phyloP scores from a whole-genome alignment of 1,140 invertebrate genomes.

The Alviniconcha marisindica region DNA sequence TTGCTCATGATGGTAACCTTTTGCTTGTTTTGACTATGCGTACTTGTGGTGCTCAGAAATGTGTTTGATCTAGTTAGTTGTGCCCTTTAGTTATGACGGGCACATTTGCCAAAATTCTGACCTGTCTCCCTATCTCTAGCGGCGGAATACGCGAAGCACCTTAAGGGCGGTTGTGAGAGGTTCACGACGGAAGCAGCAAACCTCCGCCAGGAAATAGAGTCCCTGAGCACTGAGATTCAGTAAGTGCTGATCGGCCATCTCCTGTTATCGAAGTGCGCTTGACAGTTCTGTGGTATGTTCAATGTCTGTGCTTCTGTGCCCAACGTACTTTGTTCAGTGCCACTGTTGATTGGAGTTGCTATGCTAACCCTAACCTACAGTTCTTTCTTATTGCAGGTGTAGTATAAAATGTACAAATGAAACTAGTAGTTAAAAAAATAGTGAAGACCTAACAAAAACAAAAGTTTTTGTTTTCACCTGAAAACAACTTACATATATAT shows the following conservation, averaged over 20 bases:
- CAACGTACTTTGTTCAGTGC: background rate
- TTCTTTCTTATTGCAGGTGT: conserved; percentile 19
- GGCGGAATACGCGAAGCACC: conserved; percentile 40
- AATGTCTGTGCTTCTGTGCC: background rate
- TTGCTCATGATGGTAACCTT: background rate
- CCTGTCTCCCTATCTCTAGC: conserved; percentile 47
- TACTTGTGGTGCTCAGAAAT: conserved; percentile 3
- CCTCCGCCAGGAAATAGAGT: conserved; percentile 42
- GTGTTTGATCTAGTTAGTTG: conserved; percentile 27
- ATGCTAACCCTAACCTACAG: conserved; percentile 8
- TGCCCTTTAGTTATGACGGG: conserved; percentile 33
- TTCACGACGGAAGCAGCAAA: conserved; percentile 38
- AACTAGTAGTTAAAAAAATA: background rate
- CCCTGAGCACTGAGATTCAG: conserved; percentile 43
- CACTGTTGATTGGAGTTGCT: background rate
- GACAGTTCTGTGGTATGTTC: conserved; percentile 31
- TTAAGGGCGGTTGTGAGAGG: conserved; percentile 38
- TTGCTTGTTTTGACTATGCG: background rate
- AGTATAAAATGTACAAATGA: background rate
- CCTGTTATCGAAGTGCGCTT: conserved; percentile 24
- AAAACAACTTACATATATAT: background rate
- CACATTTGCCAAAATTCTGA: conserved; percentile 44
- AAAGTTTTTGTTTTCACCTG: background rate
- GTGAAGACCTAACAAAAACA: too few species aligned
- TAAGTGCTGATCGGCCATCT: conserved; percentile 33